phyloP scores from a whole-genome alignment of 2,797 vertebrate genomes.

The Semotilus atromaculatus region DNA sequence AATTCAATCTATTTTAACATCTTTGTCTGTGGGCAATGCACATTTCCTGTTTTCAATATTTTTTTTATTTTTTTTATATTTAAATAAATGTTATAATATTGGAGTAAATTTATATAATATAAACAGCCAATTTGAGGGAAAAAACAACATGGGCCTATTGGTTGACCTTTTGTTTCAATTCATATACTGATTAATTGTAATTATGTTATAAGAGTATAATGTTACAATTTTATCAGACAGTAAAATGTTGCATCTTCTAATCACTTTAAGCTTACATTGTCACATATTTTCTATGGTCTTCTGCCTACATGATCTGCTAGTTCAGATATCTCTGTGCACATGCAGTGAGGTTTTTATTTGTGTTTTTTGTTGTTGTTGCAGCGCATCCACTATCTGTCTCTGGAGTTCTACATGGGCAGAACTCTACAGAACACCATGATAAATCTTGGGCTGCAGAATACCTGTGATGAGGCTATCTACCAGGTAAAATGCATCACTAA shows the following conservation, averaged over 20 bases:
- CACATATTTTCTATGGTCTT: background rate
- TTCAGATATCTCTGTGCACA: background rate
- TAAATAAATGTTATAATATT: too few relatives aligned
- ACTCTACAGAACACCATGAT: slow-evolving; percentile 98
- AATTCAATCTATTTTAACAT: too few relatives aligned
- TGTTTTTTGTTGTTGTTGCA: slow-evolving; percentile 65
- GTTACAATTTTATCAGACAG: too few relatives aligned
- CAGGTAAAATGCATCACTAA: slow-evolving; percentile 79
- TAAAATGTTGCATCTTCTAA: background rate
- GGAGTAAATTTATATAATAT: background rate
- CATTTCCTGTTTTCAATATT: too few relatives aligned
- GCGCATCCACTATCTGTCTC: slow-evolving; percentile 95
- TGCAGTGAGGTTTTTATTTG: background rate
- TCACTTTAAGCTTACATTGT: background rate
- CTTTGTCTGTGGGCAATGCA: too few relatives aligned
- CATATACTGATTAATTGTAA: background rate
- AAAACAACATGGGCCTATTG: background rate
- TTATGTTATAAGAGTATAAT: background rate
- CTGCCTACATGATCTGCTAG: background rate
- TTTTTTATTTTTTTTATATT: too few relatives aligned
- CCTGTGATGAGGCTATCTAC: slow-evolving; percentile 95
- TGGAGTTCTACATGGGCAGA: slow-evolving; percentile 98
- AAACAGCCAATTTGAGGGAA: too few relatives aligned
- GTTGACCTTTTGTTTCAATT: background rate
- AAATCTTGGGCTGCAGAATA: slow-evolving; percentile 95